These are phyloP conservation scores for Leguminivora glycinivorella DNA, from an alignment of 1,140 invertebrate species.

Conservation along the genomic window DNA sequence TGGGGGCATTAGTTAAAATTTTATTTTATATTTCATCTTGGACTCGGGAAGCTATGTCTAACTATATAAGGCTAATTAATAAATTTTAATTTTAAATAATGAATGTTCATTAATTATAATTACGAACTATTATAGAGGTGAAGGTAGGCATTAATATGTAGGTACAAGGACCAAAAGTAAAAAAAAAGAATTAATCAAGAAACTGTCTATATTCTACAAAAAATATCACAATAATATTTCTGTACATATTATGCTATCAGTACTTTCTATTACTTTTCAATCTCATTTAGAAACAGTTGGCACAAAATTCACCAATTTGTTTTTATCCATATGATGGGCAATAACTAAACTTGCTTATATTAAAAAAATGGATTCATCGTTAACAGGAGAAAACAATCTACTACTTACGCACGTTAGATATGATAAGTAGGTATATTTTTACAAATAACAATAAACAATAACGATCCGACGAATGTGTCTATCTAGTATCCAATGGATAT, in stretches of 20 bases:
- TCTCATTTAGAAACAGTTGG: conserved; percentile 10
- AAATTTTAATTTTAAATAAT: too few species aligned
- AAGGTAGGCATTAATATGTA: background rate
- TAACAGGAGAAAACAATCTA: conserved; percentile 1
- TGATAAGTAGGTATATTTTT: too few species aligned
- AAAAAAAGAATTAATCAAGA: background rate
- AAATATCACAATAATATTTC: conserved; percentile 30
- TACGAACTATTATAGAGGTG: background rate
- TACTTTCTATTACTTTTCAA: background rate
- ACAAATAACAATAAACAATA: too few species aligned
- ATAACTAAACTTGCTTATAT: background rate
- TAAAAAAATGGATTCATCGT: background rate
- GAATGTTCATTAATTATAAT: too few species aligned
- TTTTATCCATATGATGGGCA: background rate
- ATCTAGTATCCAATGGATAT: background rate
- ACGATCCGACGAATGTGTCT: too few species aligned
- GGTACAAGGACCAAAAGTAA: background rate
- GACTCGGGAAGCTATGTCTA: too few species aligned
- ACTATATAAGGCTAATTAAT: too few species aligned
- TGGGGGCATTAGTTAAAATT: too few species aligned
- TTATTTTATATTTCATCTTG: too few species aligned
- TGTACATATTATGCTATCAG: conserved; percentile 1
- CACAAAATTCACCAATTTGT: conserved; percentile 17
- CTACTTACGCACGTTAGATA: background rate
- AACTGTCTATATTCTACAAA: conserved; percentile 25